Evolutionary conservation across 2,113 vertebrate species (phyloP).

Genomic region (Engraulis encrasicolus): DNA sequence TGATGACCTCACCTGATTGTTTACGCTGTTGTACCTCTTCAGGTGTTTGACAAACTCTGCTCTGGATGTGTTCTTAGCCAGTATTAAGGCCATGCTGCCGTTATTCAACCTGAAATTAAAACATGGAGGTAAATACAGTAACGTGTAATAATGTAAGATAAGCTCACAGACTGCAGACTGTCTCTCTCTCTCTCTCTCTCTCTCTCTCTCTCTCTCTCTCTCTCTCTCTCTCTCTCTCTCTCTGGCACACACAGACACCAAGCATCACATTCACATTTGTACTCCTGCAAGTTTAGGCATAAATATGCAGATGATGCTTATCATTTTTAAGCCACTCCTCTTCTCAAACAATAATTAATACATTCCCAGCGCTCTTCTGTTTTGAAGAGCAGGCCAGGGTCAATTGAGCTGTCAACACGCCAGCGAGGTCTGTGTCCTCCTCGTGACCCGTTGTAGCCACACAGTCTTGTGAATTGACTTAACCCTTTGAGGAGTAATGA

Average conservation of each 20-base stretch:
- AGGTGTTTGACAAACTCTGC: conserved; percentile 94
- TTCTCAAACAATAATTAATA: background rate
- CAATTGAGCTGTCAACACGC: background rate
- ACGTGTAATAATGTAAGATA: background rate
- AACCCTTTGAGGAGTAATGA: too few species aligned
- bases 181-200: too few species aligned
- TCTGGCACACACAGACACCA: too few species aligned
- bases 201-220: too few species aligned
- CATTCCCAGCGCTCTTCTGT: background rate
- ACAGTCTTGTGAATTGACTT: background rate
- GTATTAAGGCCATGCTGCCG: conserved; percentile 87
- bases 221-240: too few species aligned
- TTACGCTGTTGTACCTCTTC: conserved; percentile 82
- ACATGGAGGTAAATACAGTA: conserved; percentile 17
- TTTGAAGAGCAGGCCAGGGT: background rate
- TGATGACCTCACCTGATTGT: conserved; percentile 55
- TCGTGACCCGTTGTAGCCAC: background rate
- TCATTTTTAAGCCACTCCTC: too few species aligned
- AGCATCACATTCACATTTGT: too few species aligned
- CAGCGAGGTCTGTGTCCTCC: background rate
- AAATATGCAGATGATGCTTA: too few species aligned
- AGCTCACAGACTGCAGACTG: background rate
- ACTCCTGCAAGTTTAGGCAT: too few species aligned
- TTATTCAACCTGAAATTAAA: conserved; percentile 83
- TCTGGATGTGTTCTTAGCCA: conserved; percentile 85